Evolutionary conservation across 1,140 invertebrate genomes (phyloP).

Genomic region (Tenebrio molitor): DNA sequence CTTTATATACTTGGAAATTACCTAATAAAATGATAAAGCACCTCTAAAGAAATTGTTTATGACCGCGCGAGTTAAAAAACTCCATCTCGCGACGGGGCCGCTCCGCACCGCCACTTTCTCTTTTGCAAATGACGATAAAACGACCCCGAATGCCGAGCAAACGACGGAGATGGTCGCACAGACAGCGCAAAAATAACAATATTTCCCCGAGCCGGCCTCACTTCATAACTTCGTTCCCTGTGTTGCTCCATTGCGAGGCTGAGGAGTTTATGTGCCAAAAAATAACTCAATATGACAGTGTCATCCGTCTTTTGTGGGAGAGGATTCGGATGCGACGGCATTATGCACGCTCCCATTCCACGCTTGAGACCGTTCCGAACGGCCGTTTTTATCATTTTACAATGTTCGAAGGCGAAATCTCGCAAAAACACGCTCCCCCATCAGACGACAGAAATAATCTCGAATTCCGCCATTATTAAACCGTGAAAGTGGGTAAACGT

Average conservation of each 20-base stretch:
- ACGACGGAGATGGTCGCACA: too few species aligned
- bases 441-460: neutral
- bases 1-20: slow-evolving; percentile 39
- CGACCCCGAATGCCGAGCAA: neutral
- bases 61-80: slow-evolving; percentile 27
- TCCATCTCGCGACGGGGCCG: neutral
- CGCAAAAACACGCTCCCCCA: neutral
- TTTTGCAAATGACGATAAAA: slow-evolving; percentile 34
- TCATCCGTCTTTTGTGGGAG: slow-evolving; percentile 14
- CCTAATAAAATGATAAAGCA: slow-evolving; percentile 39
- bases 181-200: slow-evolving; percentile 34
- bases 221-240: slow-evolving; percentile 30
- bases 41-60: slow-evolving; percentile 40
- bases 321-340: slow-evolving; percentile 15
- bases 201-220: neutral
- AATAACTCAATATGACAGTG: slow-evolving; percentile 36
- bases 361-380: neutral
- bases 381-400: slow-evolving; percentile 9
- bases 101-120: neutral
- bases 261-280: slow-evolving; percentile 30
- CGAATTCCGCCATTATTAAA: neutral
- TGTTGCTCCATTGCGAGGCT: neutral
- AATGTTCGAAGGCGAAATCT: too few species aligned
- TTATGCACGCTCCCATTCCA: neutral
- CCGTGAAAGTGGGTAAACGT: too few species aligned